Conservation (phyloP, 2,113 vertebrate species). For the Monopterus albus region DNA sequence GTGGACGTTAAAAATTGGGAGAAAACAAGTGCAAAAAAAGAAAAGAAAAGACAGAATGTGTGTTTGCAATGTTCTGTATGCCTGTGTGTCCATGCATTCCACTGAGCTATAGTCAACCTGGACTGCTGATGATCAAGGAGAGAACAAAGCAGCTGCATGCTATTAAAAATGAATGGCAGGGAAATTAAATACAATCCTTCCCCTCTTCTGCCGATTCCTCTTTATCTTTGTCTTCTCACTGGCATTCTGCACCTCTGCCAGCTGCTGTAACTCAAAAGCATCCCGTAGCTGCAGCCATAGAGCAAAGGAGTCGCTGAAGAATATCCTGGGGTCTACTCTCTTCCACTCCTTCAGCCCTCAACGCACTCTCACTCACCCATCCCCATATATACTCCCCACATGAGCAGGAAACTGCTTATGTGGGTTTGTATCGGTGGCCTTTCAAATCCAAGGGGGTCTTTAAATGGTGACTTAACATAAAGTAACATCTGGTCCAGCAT, state of each 20-base stretch:
- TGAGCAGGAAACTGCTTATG: conserved; percentile 43
- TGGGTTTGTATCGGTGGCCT: conserved; percentile 36
- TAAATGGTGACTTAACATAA: conserved; percentile 41
- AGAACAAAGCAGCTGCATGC: conserved; percentile 77
- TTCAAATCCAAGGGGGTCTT: conserved; percentile 22
- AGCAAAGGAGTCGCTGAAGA: conserved; percentile 57
- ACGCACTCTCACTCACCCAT: conserved; percentile 41
- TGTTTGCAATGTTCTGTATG: background rate
- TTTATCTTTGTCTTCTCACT: conserved; percentile 68
- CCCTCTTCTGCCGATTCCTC: conserved; percentile 57
- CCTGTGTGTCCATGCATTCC: conserved; percentile 34
- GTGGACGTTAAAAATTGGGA: background rate
- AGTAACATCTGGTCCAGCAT: conserved; percentile 53
- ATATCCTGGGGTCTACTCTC: conserved; percentile 49
- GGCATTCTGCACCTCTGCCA: conserved; percentile 62
- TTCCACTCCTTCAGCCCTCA: conserved; percentile 34
- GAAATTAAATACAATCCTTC: conserved; percentile 78
- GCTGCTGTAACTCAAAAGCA: conserved; percentile 73
- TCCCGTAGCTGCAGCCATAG: conserved; percentile 58
- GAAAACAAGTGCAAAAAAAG: background rate
- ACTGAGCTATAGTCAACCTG: conserved; percentile 76
- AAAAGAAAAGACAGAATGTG: background rate
- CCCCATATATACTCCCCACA: conserved; percentile 35
- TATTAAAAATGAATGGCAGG: conserved; percentile 83
- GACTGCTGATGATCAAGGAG: conserved; percentile 77